Percentiles rank a stretch among this genome's conserved stretches.
phyloP scores from a whole-genome alignment of 2,888 invertebrate species.

The Sphaeridia pumilis region DNA sequence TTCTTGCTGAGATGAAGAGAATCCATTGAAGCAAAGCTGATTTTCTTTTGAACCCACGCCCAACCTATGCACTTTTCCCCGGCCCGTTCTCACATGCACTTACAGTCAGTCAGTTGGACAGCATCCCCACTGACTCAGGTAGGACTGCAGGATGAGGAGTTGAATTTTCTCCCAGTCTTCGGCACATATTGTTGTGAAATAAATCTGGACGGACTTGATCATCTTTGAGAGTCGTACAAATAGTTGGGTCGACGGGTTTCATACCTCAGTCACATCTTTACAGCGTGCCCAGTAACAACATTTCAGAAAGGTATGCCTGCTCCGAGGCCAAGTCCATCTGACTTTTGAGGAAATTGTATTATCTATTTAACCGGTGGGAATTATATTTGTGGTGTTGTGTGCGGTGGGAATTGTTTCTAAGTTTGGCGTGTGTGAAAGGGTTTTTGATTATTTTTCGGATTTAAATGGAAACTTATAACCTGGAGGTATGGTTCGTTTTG shows the following conservation, averaged over 20 bases:
- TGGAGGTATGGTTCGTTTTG: background rate
- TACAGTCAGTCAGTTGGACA: background rate
- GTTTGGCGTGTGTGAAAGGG: constrained; percentile 1
- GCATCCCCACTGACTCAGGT: background rate
- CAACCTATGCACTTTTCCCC: constrained; percentile 16
- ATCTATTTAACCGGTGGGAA: too few relatives aligned
- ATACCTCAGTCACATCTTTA: background rate
- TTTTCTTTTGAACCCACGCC: constrained; percentile 17
- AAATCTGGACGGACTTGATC: too few relatives aligned
- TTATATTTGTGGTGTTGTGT: too few relatives aligned
- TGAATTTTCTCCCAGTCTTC: background rate
- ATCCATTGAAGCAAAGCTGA: constrained; percentile 11
- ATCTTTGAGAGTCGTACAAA: background rate
- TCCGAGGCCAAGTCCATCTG: too few relatives aligned
- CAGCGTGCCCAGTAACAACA: too few relatives aligned
- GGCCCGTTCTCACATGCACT: too few relatives aligned
- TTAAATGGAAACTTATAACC: too few relatives aligned
- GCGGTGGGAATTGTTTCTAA: too few relatives aligned
- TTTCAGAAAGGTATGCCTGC: too few relatives aligned
- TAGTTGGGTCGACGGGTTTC: background rate
- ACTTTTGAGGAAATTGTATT: too few relatives aligned
- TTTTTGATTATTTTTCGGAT: background rate
- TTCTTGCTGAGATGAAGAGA: constrained; percentile 1
- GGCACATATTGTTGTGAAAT: background rate
- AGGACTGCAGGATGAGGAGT: background rate